A percentile compares a stretch with the other conserved stretches of the same genome.
These are phyloP conservation scores for Perca flavescens DNA, from an alignment of 2,113 vertebrate genomes.

Conservation along the genomic window DNA sequence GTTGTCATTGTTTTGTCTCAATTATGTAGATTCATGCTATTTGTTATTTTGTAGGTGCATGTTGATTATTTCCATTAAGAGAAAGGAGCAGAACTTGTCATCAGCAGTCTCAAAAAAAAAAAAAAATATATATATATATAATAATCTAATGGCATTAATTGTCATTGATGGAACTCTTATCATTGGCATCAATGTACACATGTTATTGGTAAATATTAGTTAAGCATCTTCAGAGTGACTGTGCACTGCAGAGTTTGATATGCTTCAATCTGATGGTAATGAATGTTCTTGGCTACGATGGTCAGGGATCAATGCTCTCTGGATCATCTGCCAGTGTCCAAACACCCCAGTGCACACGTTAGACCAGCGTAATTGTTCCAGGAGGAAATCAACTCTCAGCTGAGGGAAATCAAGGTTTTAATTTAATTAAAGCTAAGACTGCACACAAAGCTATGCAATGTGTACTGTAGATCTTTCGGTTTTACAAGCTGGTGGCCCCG, in stretches of 20 bases:
- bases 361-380: constrained; percentile 71
- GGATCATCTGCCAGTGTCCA: constrained; percentile 69
- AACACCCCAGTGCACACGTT: constrained; percentile 59
- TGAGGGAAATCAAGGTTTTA: constrained; percentile 79
- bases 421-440: constrained; percentile 80
- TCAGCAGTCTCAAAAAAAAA: not conserved
- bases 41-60: not conserved
- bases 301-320: constrained; percentile 72
- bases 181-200: not conserved
- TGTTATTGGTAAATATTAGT: constrained; percentile 6
- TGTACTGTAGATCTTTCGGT: constrained; percentile 63
- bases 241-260: constrained; percentile 1
- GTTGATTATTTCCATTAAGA: not conserved
- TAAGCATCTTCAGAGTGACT: not conserved
- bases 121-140: too few relatives aligned
- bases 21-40: not conserved
- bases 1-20: not conserved
- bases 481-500: constrained; percentile 70
- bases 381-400: constrained; percentile 72
- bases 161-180: not conserved
- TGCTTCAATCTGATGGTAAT: constrained; percentile 29
- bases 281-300: constrained; percentile 37
- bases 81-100: not conserved
- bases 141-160: not conserved
- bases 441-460: constrained; percentile 39